Evolutionary conservation across 1,140 invertebrate genomes (phyloP).

Genomic region (Hylaeus volcanicus): DNA sequence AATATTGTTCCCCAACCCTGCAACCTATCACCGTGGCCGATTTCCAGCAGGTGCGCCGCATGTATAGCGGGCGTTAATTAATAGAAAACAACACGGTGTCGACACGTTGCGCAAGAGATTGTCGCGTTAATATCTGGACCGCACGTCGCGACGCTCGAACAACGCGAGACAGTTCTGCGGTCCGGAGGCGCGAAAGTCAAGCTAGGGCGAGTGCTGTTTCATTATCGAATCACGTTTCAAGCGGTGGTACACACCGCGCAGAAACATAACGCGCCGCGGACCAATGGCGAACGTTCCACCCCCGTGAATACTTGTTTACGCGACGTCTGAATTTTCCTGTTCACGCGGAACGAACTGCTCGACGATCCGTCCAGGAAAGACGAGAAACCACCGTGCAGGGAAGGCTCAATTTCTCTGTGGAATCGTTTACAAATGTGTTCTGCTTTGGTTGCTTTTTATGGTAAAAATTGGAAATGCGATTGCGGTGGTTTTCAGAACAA

Average conservation of each 20-base stretch:
- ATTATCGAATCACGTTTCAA: conserved; percentile 62
- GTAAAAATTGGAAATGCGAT: too few relatives aligned
- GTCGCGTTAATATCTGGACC: conserved; percentile 32
- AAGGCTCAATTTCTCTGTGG: neutral
- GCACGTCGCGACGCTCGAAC: conserved; percentile 10
- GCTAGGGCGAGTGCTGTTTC: conserved; percentile 50
- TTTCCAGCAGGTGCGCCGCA: neutral
- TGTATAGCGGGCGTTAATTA: conserved; percentile 9
- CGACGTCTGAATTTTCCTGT: neutral
- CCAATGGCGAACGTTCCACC: conserved; percentile 23
- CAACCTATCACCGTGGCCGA: conserved; percentile 27
- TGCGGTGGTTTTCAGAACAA: too few relatives aligned
- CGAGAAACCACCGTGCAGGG: neutral
- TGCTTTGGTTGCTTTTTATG: too few relatives aligned
- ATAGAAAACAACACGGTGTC: conserved; percentile 11
- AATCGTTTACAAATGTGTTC: neutral
- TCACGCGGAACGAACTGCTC: neutral
- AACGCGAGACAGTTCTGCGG: conserved; percentile 34
- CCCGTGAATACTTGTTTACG: neutral
- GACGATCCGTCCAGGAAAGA: neutral
- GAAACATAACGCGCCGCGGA: conserved; percentile 27
- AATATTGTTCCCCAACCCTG: neutral
- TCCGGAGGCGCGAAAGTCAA: conserved; percentile 41
- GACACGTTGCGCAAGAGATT: neutral
- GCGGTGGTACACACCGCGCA: conserved; percentile 31